Base-by-base conservation (phyloP, 1,140 invertebrate species). In the Drosophila triauraria region DNA sequence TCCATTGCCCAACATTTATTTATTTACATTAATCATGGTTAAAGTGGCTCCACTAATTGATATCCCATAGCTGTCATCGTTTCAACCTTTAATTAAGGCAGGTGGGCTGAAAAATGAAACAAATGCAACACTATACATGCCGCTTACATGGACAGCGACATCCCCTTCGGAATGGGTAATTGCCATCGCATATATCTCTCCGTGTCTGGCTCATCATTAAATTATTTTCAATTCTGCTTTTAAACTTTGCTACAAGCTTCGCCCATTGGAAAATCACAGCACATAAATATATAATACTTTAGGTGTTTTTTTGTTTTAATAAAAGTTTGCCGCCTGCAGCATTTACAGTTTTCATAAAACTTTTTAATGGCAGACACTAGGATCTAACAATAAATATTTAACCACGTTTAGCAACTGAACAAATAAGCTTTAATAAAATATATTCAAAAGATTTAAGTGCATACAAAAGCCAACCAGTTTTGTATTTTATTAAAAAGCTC, bases 21-120 rank as follows among this genome's bases (percentile, higher is more conserved):
- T 75, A 79, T 80, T 84, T 69, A 67, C 60, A 79, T 74, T 87
- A 69, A 78, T 86, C 79, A 78, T 54, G 51, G 60, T 78, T 69
- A 54, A 75, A 75, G 43, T 27, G 58, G 44, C 30, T 59, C 35
- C 78, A 69, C 70, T 88, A 88, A 88, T 88, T 88, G 72, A 77
- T 67, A 51, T 74, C 50, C 61, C 65, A 63, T 80, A 48, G 65
- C 65, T 76, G 60, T 32, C 68, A 62, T 54, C 51, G 51, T 47
- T 75, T 46, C 35, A 59, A 48, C 46, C 48, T 51, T 67, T 74
- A 77, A 86, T 74, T 81, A 67, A 53, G 35, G 17, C 23, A n/a
- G 35, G 35, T 12, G 13, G 35, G 35, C 13, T 63, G 56, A 61
- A 68, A 72, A 74, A 47, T 48, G 23, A 79, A 79, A 32, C 67